Evolutionary conservation across 2,888 invertebrate species (phyloP).

Genomic region (Scelioninae gen. 2): DNA sequence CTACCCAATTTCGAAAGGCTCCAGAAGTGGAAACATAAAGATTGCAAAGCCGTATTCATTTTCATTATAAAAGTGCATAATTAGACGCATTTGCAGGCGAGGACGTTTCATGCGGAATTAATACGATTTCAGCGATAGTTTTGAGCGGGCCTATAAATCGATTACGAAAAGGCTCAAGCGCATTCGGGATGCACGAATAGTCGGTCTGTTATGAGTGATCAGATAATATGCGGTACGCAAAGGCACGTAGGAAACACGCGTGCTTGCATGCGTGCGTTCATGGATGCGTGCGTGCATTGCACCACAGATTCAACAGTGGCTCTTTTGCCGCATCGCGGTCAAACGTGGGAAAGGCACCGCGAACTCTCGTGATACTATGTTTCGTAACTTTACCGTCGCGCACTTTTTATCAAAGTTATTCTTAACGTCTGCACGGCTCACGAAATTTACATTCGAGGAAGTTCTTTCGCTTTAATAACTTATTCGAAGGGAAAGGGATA

Average conservation of each 20-base stretch:
- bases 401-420: conserved; percentile 52
- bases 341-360: conserved; percentile 62
- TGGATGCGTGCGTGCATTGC: conserved; percentile 53
- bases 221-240: conserved; percentile 64
- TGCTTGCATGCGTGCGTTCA: conserved; percentile 56
- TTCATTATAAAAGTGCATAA: too few species aligned
- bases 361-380: conserved; percentile 45
- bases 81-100: too few species aligned
- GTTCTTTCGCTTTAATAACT: conserved; percentile 30
- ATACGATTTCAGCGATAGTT: not conserved
- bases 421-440: conserved; percentile 36
- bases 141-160: conserved; percentile 23
- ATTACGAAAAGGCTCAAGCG: conserved; percentile 45
- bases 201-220: conserved; percentile 67
- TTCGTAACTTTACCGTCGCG: conserved; percentile 38
- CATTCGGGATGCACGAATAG: conserved; percentile 62
- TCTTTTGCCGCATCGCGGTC: conserved; percentile 55
- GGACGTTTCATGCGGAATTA: too few species aligned
- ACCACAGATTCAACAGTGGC: conserved; percentile 56
- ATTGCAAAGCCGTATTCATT: too few species aligned
- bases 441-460: conserved; percentile 48
- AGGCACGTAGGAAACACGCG: conserved; percentile 58
- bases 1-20: too few species aligned
- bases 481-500: conserved; percentile 13
- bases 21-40: too few species aligned